Evolutionary conservation across 2,797 vertebrate genomes (phyloP).

Genomic region (Chrysocyon brachyurus): DNA sequence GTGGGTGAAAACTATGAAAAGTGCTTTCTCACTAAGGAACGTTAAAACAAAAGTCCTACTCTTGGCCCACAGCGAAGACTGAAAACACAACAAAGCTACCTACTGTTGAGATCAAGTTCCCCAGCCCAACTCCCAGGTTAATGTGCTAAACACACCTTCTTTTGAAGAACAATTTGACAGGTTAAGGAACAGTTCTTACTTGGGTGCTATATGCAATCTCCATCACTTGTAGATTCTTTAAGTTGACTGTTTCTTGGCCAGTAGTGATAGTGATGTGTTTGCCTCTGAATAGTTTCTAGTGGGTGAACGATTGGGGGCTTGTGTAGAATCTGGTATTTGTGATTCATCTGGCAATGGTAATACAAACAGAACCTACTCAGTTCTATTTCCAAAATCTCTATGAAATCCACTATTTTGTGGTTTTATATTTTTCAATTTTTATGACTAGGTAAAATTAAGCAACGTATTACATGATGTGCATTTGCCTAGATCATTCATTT

Average conservation of each 20-base stretch:
- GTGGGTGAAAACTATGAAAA: background rate
- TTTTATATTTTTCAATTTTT: conserved; percentile 55
- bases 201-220: background rate
- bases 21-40: background rate
- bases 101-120: background rate
- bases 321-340: background rate
- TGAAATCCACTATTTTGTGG: background rate
- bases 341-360: background rate
- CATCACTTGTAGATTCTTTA: background rate
- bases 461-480: background rate
- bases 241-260: background rate
- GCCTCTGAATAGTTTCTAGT: background rate
- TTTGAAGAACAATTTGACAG: background rate
- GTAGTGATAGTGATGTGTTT: no score
- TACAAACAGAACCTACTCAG: background rate
- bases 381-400: background rate
- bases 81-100: background rate
- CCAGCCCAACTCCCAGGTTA: accelerated
- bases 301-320: background rate
- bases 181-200: background rate
- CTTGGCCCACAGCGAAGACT: background rate
- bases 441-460: background rate
- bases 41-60: background rate
- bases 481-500: conserved; percentile 47
- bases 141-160: background rate